Conservation (phyloP, 2,113 vertebrate species). For the Vanacampus margaritifer region DNA sequence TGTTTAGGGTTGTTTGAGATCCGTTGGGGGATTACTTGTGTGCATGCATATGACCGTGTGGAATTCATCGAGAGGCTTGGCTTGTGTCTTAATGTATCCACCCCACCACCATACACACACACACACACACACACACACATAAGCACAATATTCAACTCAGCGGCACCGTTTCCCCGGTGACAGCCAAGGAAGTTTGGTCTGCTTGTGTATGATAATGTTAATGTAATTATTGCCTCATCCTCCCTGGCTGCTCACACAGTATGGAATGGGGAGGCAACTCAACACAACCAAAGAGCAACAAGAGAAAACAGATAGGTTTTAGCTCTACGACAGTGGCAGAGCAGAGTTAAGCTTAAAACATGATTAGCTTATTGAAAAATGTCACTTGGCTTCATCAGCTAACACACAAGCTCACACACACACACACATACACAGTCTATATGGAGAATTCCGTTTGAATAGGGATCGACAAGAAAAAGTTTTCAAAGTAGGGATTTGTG, state of each 20-base stretch:
- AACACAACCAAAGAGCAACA: not conserved
- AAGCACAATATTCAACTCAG: not conserved
- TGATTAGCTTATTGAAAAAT: slow-evolving; percentile 9
- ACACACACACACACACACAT: not conserved
- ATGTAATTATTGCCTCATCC: slow-evolving; percentile 55
- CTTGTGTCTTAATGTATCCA: not conserved
- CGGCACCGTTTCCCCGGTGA: slow-evolving; percentile 25
- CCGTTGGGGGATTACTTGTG: not conserved
- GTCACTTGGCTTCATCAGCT: not conserved
- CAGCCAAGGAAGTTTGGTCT: slow-evolving; percentile 34
- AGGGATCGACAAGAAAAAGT: slow-evolving; percentile 5
- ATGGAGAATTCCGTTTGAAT: not conserved
- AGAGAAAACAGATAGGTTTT: slow-evolving; percentile 1
- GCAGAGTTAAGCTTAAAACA: slow-evolving; percentile 13
- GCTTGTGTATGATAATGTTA: slow-evolving; percentile 61
- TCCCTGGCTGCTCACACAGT: slow-evolving; percentile 46
- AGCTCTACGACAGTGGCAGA: slow-evolving; percentile 12
- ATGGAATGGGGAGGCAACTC: slow-evolving; percentile 16
- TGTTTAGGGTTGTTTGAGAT: slow-evolving; percentile 5
- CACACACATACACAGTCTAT: not conserved
- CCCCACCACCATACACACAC: not conserved
- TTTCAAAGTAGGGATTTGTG: slow-evolving; percentile 7
- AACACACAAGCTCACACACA: not conserved
- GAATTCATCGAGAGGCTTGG: not conserved
- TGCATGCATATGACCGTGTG: slow-evolving; percentile 8